Evolutionary conservation across 1,140 invertebrate species (phyloP).

Genomic region (Bombus fervidus): DNA sequence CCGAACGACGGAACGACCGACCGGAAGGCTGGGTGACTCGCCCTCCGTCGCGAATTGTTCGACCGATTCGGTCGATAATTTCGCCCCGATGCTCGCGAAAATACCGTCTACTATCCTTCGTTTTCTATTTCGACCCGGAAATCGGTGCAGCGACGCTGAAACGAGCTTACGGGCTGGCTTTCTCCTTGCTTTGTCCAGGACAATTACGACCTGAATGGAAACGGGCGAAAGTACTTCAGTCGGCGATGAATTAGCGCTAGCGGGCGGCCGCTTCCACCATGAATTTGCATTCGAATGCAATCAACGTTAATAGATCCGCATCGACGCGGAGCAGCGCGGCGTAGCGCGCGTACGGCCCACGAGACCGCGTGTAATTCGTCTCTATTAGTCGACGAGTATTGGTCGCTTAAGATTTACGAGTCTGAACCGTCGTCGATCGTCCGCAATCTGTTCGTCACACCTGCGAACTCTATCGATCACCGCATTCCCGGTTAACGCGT

Average conservation of each 20-base stretch:
- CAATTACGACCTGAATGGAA: neutral
- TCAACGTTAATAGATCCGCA: slow-evolving; percentile 36
- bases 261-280: neutral
- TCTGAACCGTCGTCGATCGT: neutral
- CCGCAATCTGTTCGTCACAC: slow-evolving; percentile 19
- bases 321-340: no score
- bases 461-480: slow-evolving; percentile 27
- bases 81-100: no score
- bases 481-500: neutral
- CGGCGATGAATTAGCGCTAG: neutral
- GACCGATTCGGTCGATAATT: no score
- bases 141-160: no score
- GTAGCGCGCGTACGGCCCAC: neutral
- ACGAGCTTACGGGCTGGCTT: no score
- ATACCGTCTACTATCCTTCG: no score
- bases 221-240: neutral
- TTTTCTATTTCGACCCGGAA: no score
- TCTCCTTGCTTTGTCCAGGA: neutral
- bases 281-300: slow-evolving; percentile 43
- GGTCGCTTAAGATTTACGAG: slow-evolving; percentile 29
- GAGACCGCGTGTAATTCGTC: slow-evolving; percentile 23
- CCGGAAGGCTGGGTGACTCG: no score
- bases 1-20: no score
- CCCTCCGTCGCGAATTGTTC: no score
- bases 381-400: slow-evolving; percentile 26